Evolutionary conservation across 1,140 invertebrate species (phyloP).

Genomic region (Drosophila sechellia): DNA sequence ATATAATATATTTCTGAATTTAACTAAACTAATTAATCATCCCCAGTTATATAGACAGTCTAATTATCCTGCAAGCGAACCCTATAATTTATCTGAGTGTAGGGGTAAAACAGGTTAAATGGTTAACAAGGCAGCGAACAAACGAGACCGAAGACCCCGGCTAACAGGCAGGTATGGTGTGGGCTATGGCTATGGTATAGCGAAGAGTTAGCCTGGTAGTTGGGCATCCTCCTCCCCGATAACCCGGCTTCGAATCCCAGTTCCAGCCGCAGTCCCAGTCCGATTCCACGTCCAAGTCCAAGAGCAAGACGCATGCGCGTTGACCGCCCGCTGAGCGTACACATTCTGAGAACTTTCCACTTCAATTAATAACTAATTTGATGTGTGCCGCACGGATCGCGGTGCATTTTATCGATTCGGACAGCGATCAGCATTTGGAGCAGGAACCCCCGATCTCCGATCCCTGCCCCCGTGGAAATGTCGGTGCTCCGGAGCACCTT

Average conservation of each 20-base stretch:
- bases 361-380: slow-evolving; percentile 83
- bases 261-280: not conserved
- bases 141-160: slow-evolving; percentile 42
- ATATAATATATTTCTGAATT: no score
- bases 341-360: slow-evolving; percentile 82
- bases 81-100: not conserved
- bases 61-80: not conserved
- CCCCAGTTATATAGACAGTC: not conserved
- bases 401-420: slow-evolving; percentile 79
- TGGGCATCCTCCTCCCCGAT: slow-evolving; percentile 32
- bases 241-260: slow-evolving; percentile 11
- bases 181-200: not conserved
- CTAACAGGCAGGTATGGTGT: slow-evolving; percentile 45
- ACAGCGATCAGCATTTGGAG: slow-evolving; percentile 77
- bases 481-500: slow-evolving; percentile 66
- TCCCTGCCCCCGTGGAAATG: slow-evolving; percentile 3
- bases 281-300: slow-evolving; percentile 21
- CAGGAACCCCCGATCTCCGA: slow-evolving; percentile 30
- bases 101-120: slow-evolving; percentile 62
- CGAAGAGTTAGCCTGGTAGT: slow-evolving; percentile 24
- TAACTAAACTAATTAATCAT: not conserved
- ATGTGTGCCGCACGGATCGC: slow-evolving; percentile 79
- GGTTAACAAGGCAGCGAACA: slow-evolving; percentile 71
- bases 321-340: slow-evolving; percentile 77
- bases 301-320: slow-evolving; percentile 69